phyloP scores from a whole-genome alignment of 2,888 invertebrate species.

The Cloeon dipterum region DNA sequence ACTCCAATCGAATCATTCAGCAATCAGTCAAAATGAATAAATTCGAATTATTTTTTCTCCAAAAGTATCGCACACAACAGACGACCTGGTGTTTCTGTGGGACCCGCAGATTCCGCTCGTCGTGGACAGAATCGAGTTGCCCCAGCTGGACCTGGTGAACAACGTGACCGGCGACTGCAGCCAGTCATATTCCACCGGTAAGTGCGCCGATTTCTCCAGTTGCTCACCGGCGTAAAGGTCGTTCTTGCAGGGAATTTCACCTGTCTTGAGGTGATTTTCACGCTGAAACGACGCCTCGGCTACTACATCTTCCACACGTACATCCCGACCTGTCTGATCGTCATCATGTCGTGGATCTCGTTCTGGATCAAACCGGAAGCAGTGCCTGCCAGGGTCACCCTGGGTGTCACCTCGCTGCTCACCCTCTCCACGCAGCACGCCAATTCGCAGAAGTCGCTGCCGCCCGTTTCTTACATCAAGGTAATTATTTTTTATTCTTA shows the following conservation, averaged over 20 bases:
- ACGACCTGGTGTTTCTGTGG: conserved; percentile 19
- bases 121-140: conserved; percentile 16
- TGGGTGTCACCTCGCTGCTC: conserved; percentile 18
- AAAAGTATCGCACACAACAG: conserved; percentile 19
- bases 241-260: conserved; percentile 17
- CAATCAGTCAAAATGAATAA: background rate
- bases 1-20: too few relatives aligned
- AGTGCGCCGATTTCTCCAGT: too few relatives aligned
- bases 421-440: conserved; percentile 17
- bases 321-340: conserved; percentile 20
- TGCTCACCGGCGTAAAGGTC: too few relatives aligned
- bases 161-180: conserved; percentile 15
- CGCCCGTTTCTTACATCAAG: conserved; percentile 18
- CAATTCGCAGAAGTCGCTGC: conserved; percentile 17
- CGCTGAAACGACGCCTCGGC: conserved; percentile 17
- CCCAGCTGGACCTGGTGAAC: conserved; percentile 17
- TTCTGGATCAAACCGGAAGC: conserved; percentile 17
- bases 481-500: too few relatives aligned
- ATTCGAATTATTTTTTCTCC: background rate
- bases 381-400: conserved; percentile 20
- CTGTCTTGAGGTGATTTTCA: conserved; percentile 18
- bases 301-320: conserved; percentile 21
- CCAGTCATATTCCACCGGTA: conserved; percentile 15
- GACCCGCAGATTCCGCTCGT: conserved; percentile 14
- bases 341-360: conserved; percentile 19